These are phyloP conservation scores for Fregata magnificens DNA, from an alignment of 2,113 vertebrate genomes.

Conservation along the genomic window DNA sequence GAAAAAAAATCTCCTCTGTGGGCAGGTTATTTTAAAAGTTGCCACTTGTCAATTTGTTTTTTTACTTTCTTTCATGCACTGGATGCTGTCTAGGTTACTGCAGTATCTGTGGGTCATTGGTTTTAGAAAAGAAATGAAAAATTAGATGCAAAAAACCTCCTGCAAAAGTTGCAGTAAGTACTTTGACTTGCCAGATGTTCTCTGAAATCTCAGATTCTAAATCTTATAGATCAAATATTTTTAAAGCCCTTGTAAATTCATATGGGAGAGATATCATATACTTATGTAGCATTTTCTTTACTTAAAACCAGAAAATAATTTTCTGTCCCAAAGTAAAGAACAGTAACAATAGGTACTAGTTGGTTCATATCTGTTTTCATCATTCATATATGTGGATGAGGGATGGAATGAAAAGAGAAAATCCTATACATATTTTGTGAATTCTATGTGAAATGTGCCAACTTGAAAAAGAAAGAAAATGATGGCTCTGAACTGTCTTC, in stretches of 20 bases:
- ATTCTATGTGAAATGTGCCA: background rate
- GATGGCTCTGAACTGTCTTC: background rate
- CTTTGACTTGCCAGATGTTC: background rate
- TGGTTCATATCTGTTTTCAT: background rate
- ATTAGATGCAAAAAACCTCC: background rate
- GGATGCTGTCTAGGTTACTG: background rate
- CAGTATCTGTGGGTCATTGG: background rate
- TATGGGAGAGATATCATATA: background rate
- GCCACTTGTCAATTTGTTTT: background rate
- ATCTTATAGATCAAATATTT: background rate
- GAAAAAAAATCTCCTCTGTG: background rate
- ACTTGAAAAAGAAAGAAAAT: background rate
- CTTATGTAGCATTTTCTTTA: background rate
- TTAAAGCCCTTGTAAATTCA: background rate
- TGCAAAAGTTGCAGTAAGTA: background rate
- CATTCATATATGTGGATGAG: background rate
- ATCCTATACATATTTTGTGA: background rate
- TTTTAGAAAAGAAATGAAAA: background rate
- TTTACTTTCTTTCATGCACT: background rate
- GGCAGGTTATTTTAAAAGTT: background rate
- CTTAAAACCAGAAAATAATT: background rate
- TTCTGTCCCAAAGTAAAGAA: background rate
- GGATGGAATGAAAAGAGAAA: background rate
- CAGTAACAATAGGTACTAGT: background rate
- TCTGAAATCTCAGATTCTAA: background rate